These are phyloP conservation scores for Dendroctonus ponderosae DNA, from an alignment of 1,140 invertebrate species.

Conservation along the genomic window DNA sequence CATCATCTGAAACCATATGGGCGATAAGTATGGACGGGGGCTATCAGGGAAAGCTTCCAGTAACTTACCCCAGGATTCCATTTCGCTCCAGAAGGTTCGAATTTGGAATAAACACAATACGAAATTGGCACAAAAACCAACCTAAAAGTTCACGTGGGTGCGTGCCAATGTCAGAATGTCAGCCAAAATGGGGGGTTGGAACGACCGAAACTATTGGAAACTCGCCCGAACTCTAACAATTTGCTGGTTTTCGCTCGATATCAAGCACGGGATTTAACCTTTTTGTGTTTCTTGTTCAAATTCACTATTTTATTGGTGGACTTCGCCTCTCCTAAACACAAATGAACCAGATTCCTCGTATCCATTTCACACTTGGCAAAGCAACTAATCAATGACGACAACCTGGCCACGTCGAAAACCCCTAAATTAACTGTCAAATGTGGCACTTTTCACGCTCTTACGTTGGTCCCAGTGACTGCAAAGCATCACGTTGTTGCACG, in stretches of 20 bases:
- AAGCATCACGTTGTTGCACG: too few species aligned
- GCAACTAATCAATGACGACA: slow-evolving; percentile 31
- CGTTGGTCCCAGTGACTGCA: background rate
- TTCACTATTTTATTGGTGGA: slow-evolving; percentile 30
- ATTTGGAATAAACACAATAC: slow-evolving; percentile 29
- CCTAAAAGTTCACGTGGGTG: slow-evolving; percentile 47
- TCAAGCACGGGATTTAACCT: slow-evolving; percentile 42
- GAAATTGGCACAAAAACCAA: slow-evolving; percentile 35
- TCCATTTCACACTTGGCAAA: slow-evolving; percentile 41
- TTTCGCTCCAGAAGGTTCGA: slow-evolving; percentile 38
- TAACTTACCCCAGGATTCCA: slow-evolving; percentile 49
- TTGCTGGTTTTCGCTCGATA: slow-evolving; percentile 27
- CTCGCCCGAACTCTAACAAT: slow-evolving; percentile 7
- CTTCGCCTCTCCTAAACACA: slow-evolving; percentile 29
- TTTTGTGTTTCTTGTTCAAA: slow-evolving; percentile 41
- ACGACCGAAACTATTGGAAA: slow-evolving; percentile 5
- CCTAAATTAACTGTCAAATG: background rate
- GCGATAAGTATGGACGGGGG: background rate
- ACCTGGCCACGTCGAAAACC: background rate
- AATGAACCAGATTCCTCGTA: slow-evolving; percentile 35
- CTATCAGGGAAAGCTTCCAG: slow-evolving; percentile 3
- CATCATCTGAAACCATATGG: slow-evolving; percentile 45
- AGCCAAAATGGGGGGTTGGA: slow-evolving; percentile 19
- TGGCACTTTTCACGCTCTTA: background rate
- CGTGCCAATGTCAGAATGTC: slow-evolving; percentile 28